These are phyloP conservation scores for Puntigrus tetrazona DNA, from an alignment of 2,113 vertebrate species.

Conservation along the genomic window DNA sequence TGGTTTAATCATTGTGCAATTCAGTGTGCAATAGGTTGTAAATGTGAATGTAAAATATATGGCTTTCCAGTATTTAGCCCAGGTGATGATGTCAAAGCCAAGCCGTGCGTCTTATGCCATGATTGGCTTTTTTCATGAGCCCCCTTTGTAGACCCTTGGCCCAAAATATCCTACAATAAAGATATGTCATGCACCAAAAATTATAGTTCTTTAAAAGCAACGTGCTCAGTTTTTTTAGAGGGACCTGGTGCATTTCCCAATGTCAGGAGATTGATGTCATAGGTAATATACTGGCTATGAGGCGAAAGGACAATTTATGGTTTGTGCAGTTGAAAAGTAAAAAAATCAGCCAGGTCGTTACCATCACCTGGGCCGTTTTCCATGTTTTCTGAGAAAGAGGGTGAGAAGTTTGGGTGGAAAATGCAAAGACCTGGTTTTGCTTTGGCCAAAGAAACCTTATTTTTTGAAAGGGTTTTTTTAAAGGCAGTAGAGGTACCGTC, in stretches of 20 bases:
- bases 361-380: conserved; percentile 44
- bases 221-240: conserved; percentile 43
- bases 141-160: conserved; percentile 1
- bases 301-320: conserved; percentile 26
- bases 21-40: background rate
- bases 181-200: conserved; percentile 62
- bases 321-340: conserved; percentile 37
- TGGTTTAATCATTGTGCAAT: background rate
- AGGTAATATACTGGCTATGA: conserved; percentile 53
- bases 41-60: background rate
- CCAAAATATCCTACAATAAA: conserved; percentile 51
- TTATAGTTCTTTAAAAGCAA: conserved; percentile 60
- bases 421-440: conserved; percentile 23
- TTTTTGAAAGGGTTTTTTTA: conserved; percentile 42
- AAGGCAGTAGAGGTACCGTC: conserved; percentile 47
- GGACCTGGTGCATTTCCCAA: conserved; percentile 32
- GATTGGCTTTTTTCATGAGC: background rate
- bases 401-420: conserved; percentile 28
- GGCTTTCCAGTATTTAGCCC: background rate
- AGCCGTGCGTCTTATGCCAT: background rate
- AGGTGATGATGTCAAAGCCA: background rate
- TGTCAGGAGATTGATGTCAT: conserved; percentile 51
- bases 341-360: conserved; percentile 21
- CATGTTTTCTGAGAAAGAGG: conserved; percentile 18
- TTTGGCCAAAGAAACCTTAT: background rate